Evolutionary conservation across 1,140 invertebrate genomes (phyloP).

Genomic region (Drosophila baimaii): DNA sequence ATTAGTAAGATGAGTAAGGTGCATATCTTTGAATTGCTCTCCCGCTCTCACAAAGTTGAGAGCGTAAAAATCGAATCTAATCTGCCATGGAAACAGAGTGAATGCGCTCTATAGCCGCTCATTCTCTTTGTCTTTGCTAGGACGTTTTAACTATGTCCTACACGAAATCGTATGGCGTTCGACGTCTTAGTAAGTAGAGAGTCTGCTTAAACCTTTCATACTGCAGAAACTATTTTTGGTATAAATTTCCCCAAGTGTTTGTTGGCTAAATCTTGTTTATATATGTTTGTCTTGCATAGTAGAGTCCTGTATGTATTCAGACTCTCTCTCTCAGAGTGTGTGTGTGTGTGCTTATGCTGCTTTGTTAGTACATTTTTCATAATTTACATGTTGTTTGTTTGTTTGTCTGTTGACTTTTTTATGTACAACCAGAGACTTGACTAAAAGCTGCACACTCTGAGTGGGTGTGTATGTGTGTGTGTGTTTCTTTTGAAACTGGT

Average conservation of each 20-base stretch:
- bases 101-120: too few species aligned
- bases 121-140: too few species aligned
- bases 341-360: conserved; percentile 52
- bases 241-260: not conserved
- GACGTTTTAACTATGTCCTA: too few species aligned
- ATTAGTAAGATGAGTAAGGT: too few species aligned
- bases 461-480: conserved; percentile 13
- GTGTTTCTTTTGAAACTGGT: conserved; percentile 61
- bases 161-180: too few species aligned
- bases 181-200: too few species aligned
- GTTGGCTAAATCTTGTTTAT: not conserved
- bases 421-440: conserved; percentile 75
- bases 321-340: conserved; percentile 7
- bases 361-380: conserved; percentile 82
- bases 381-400: conserved; percentile 78
- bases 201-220: not conserved
- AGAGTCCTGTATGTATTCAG: conserved; percentile 3
- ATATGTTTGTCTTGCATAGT: conserved; percentile 8
- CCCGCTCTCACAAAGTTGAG: too few species aligned
- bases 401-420: conserved; percentile 81
- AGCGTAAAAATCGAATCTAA: too few species aligned
- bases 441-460: conserved; percentile 67
- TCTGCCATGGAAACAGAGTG: too few species aligned
- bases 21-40: too few species aligned
- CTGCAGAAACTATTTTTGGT: not conserved